A percentile compares a stretch with the other conserved stretches of the same genome.
phyloP scores from a whole-genome alignment of 1,140 invertebrate species.

The Trichogramma pretiosum region DNA sequence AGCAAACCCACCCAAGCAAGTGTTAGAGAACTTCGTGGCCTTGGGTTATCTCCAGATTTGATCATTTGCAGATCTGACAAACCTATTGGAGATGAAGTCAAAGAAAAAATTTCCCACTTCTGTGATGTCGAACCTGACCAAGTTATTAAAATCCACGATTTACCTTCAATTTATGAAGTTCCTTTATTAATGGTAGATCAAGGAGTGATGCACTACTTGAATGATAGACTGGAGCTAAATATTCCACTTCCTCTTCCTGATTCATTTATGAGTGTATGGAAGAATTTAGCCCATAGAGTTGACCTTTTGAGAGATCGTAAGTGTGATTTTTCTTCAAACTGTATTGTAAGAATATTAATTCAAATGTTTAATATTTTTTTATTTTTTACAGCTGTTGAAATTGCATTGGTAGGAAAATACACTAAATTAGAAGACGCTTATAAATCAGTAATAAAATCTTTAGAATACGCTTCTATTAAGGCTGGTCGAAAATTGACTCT shows the following conservation, averaged over 20 bases:
- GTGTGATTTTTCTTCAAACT: background rate
- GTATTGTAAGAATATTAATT: background rate
- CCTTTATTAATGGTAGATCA: conserved; percentile 88
- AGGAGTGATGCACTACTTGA: conserved; percentile 79
- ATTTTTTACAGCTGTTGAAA: conserved; percentile 59
- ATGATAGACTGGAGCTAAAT: conserved; percentile 70
- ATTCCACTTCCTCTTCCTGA: conserved; percentile 56
- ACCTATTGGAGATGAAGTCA: conserved; percentile 68
- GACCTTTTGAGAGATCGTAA: conserved; percentile 59
- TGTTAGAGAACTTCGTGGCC: conserved; percentile 80
- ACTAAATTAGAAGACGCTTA: conserved; percentile 96
- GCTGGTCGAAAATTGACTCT: conserved; percentile 77
- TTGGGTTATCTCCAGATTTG: conserved; percentile 92
- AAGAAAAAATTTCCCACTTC: conserved; percentile 94
- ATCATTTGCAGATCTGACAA: conserved; percentile 89
- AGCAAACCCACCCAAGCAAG: conserved; percentile 97
- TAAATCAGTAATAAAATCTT: conserved; percentile 89
- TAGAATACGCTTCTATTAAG: conserved; percentile 84
- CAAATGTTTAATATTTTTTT: conserved; percentile 1
- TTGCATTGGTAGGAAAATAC: conserved; percentile 98
- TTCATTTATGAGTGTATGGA: conserved; percentile 84
- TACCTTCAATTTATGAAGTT: conserved; percentile 90
- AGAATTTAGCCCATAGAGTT: conserved; percentile 75
- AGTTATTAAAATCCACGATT: conserved; percentile 91
- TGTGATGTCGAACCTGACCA: conserved; percentile 91